Conservation (phyloP, 2,888 invertebrate species). For the Noctua fimbriata region DNA sequence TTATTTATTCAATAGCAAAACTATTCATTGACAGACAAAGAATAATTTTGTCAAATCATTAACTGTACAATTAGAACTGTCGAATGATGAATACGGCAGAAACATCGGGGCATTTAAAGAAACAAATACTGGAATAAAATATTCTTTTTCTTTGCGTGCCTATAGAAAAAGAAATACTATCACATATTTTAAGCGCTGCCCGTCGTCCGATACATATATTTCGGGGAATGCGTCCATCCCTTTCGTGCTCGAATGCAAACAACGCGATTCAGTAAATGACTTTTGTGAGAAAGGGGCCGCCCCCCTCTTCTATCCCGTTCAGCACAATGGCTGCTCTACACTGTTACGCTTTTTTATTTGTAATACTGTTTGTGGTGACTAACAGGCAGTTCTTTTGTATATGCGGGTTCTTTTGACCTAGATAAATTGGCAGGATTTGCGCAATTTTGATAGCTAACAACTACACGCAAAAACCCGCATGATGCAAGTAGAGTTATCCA, state of each 20-base stretch:
- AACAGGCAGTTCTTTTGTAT: neutral
- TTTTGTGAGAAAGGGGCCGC: constrained; percentile 25
- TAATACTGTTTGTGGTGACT: constrained; percentile 20
- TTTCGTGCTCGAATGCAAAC: constrained; percentile 47
- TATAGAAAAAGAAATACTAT: neutral
- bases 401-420: neutral
- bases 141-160: neutral
- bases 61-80: neutral
- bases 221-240: constrained; percentile 5
- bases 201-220: neutral
- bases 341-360: constrained; percentile 25
- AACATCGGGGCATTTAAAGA: neutral
- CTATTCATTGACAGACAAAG: neutral
- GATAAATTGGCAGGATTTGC: neutral
- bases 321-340: constrained; percentile 30
- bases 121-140: neutral
- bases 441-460: neutral
- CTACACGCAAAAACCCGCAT: no score
- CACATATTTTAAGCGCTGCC: neutral
- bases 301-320: constrained; percentile 23
- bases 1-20: neutral
- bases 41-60: neutral
- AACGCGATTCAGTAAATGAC: constrained; percentile 46
- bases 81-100: neutral
- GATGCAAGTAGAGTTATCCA: neutral